Conservation (phyloP, 1,140 invertebrate genomes). For the Cydia fagiglandana region DNA sequence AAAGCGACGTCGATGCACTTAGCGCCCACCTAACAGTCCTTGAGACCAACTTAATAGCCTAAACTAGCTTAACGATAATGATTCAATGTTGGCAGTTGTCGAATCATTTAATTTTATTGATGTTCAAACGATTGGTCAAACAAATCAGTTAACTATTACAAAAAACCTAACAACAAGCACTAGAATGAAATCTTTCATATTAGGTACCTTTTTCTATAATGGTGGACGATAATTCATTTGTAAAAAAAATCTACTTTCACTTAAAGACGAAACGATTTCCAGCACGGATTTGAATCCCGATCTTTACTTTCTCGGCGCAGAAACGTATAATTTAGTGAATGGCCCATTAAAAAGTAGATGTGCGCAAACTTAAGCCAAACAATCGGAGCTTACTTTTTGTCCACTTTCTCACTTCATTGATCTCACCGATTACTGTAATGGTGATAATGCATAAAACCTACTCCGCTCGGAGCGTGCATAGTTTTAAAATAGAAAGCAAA, state of each 20-base stretch:
- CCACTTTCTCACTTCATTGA: conserved; percentile 51
- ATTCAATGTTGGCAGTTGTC: conserved; percentile 33
- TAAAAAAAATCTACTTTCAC: conserved; percentile 66
- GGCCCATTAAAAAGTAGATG: conserved; percentile 59
- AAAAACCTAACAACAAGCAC: conserved; percentile 41
- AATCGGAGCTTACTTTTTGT: conserved; percentile 61
- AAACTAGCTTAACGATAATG: conserved; percentile 64
- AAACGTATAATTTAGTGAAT: conserved; percentile 74
- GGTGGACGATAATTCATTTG: conserved; percentile 38
- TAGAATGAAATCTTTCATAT: conserved; percentile 40
- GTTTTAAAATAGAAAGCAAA: conserved; percentile 65
- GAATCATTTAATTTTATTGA: not conserved
- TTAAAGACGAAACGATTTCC: conserved; percentile 59
- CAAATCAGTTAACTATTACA: no score
- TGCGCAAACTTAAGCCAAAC: conserved; percentile 62
- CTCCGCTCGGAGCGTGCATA: conserved; percentile 56
- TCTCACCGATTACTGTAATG: conserved; percentile 63
- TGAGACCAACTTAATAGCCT: conserved; percentile 48
- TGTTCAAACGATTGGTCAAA: not conserved
- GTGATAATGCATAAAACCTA: conserved; percentile 67
- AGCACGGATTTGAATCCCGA: conserved; percentile 63
- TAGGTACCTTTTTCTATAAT: not conserved
- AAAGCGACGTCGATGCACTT: conserved; percentile 58
- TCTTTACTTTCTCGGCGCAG: conserved; percentile 68
- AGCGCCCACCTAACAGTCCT: conserved; percentile 54